These are phyloP conservation scores for Choristoneura rosaceana DNA, from an alignment of 2,888 invertebrate species.

Conservation along the genomic window DNA sequence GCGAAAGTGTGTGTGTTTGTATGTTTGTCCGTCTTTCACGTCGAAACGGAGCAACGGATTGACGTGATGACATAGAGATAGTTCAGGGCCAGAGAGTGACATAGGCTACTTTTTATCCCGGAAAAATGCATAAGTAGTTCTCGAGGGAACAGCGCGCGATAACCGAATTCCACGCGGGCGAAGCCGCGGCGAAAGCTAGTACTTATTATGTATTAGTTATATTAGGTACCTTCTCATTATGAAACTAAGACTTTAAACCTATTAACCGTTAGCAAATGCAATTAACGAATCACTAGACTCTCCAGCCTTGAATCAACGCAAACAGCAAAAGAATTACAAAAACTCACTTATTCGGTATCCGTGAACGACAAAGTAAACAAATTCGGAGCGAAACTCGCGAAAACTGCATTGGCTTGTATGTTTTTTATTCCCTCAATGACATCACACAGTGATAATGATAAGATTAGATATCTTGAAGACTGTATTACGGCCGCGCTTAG, in stretches of 20 bases:
- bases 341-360: constrained; percentile 13
- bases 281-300: constrained; percentile 6
- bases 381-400: constrained; percentile 24
- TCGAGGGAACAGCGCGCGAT: no score
- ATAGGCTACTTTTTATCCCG: no score
- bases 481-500: constrained; percentile 61
- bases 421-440: constrained; percentile 66
- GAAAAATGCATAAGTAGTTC: no score
- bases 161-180: no score
- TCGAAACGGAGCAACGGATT: no score
- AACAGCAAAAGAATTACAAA: constrained; percentile 36
- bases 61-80: no score
- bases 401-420: constrained; percentile 46
- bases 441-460: constrained; percentile 72
- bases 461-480: constrained; percentile 71
- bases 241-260: constrained; percentile 17
- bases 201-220: no score
- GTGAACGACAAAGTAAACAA: constrained; percentile 26
- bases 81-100: no score
- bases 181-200: no score
- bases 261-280: constrained; percentile 16
- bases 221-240: not conserved
- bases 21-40: no score
- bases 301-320: constrained; percentile 39
- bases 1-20: no score